Conservation (phyloP, 2,888 invertebrate species). For the Zhuqinia jingwanae region DNA sequence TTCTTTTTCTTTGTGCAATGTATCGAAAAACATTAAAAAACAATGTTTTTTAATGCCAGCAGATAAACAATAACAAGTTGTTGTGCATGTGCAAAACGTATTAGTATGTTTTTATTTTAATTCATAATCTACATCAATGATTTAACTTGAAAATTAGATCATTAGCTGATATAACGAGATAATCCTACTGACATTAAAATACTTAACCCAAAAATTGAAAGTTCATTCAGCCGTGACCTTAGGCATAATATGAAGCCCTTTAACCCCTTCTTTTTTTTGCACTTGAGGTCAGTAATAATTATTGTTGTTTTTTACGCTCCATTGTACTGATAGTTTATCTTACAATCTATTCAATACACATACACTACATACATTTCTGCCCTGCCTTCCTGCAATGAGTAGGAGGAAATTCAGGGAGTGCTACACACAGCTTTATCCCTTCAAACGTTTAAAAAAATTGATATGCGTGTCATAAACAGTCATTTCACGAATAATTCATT, state of each 20-base stretch:
- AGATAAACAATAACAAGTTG: no score
- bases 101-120: background rate
- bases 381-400: no score
- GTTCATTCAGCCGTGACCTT: background rate
- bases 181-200: slow-evolving; percentile 19
- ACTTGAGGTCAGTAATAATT: no score
- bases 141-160: slow-evolving; percentile 40
- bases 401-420: slow-evolving; percentile 21
- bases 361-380: no score
- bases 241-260: no score
- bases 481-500: background rate
- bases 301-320: no score
- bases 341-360: background rate
- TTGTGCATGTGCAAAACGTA: no score
- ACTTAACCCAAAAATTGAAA: slow-evolving; percentile 26
- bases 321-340: no score
- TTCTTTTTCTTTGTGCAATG: no score
- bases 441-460: background rate
- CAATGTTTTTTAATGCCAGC: background rate
- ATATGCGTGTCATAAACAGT: background rate
- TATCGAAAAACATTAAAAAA: background rate
- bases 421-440: background rate
- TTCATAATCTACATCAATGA: background rate
- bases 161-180: slow-evolving; percentile 22
- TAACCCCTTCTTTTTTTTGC: no score